Evolutionary conservation across 2,888 invertebrate genomes (phyloP).

Genomic region (Cordilura impudica): DNA sequence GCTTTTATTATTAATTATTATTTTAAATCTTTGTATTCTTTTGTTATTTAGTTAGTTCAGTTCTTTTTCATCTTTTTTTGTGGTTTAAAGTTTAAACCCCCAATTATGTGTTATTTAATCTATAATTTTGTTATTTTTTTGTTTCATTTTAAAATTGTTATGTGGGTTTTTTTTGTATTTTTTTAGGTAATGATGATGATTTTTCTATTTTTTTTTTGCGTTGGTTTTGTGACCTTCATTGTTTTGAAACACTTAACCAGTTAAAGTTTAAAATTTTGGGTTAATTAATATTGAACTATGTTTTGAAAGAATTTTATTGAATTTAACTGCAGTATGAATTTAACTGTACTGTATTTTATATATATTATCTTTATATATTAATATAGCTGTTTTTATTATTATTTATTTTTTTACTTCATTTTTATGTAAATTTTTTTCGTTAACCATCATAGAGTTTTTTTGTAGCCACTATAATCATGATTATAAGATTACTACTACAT

Average conservation of each 20-base stretch:
- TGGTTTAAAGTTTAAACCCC: constrained; percentile 2
- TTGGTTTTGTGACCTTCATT: constrained; percentile 56
- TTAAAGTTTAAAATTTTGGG: constrained; percentile 15
- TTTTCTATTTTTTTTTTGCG: constrained; percentile 34
- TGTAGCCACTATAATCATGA: not conserved
- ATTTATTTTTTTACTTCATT: not conserved
- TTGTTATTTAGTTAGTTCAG: too few relatives aligned
- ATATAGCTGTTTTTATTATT: not conserved
- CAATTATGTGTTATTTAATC: constrained; percentile 30
- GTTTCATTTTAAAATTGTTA: not conserved
- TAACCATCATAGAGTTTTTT: not conserved
- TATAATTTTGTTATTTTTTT: constrained; percentile 8
- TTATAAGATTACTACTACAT: constrained; percentile 36
- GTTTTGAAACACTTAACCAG: constrained; percentile 40
- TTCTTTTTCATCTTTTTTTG: too few relatives aligned
- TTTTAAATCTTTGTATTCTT: too few relatives aligned
- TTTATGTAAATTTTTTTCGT: not conserved
- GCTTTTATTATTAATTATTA: too few relatives aligned
- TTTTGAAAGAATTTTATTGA: constrained; percentile 5
- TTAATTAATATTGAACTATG: not conserved
- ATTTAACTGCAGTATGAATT: not conserved
- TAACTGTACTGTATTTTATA: not conserved
- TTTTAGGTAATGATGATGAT: constrained; percentile 17
- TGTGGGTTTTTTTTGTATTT: constrained; percentile 40
- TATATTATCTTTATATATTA: not conserved